Percentiles rank a stretch among this genome's conserved stretches.
phyloP scores from a whole-genome alignment of 2,888 invertebrate genomes.

The Hipparchia semele region DNA sequence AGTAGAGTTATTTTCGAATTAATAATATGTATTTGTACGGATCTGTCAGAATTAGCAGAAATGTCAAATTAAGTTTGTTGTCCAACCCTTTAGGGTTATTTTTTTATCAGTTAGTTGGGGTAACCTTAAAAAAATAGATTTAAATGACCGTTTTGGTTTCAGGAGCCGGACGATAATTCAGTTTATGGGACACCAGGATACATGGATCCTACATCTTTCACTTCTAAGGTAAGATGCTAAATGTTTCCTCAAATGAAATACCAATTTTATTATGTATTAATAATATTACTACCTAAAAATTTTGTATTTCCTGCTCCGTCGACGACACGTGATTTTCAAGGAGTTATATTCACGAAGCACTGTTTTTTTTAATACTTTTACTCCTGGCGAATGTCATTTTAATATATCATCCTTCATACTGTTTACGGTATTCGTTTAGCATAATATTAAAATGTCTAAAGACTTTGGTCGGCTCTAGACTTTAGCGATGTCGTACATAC shows the following conservation, averaged over 20 bases:
- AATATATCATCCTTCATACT: neutral
- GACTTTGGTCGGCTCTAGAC: no score
- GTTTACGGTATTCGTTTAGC: neutral
- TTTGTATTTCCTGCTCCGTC: no score
- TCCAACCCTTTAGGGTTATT: neutral
- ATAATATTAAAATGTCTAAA: neutral
- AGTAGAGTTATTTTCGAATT: no score
- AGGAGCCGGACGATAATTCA: slow-evolving; percentile 87
- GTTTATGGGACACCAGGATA: slow-evolving; percentile 89
- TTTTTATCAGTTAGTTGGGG: neutral
- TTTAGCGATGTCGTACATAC: no score
- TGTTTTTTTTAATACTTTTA: no score
- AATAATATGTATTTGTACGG: no score
- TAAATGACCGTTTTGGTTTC: slow-evolving; percentile 29
- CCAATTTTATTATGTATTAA: no score
- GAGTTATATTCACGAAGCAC: no score
- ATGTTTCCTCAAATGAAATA: neutral
- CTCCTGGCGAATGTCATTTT: neutral
- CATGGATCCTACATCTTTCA: slow-evolving; percentile 91
- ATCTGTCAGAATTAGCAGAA: no score
- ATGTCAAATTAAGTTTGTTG: no score
- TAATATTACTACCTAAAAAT: no score
- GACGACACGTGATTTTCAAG: no score
- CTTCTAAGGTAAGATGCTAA: slow-evolving; percentile 84
- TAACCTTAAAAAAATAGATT: neutral